Base-by-base conservation (phyloP, 2,797 vertebrate genomes). In the Corythornis leucogaster region DNA sequence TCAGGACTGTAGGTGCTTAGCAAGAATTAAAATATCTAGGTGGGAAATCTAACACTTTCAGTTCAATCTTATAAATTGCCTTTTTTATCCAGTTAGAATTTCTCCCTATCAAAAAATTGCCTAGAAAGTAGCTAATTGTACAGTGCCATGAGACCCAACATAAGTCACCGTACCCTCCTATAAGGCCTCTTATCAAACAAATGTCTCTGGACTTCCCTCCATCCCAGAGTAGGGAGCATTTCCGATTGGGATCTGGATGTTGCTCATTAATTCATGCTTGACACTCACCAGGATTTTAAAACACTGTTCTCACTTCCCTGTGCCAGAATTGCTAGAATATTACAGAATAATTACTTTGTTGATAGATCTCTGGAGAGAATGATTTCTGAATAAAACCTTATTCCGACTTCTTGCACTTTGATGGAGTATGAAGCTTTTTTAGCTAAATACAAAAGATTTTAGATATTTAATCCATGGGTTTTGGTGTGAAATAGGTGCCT, bases 81-180 rank as follows among this genome's bases (percentile, higher is more conserved):
- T 14, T 69, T 92, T 95, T 88, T 75, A 38, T 85, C 42, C 28
- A 45, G 66, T 74, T 71, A 82, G 25, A 87, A 80, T 80, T 85
- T 89, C 28, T 55, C 7, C 16, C 31, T 50, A 42, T 54, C 33
- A 73, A 74, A 85, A 92, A 84, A 45, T 33, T 74, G 22, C 50
- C 30, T 62, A n/a, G 42, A 87, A 57, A 71, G 50, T 46, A n/a
- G 31, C 51, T 85, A 78, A 9, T 25, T 25, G 17, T 38, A 21
- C 6, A 15, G 30, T 18, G 15, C 12, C 43, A 43, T 17, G n/a
- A 48, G 51, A n/a, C 10, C 58, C 14, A 1, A 1, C 40, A 45
- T 15, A 17, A 85, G 21, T 15, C 45, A 9, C 45, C 54, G 12
- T 22, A 3, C 43, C 74, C 86, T 74, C 30, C 54, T 66, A 19